Conservation (phyloP, 2,113 vertebrate species). For the Lathamus discolor region DNA sequence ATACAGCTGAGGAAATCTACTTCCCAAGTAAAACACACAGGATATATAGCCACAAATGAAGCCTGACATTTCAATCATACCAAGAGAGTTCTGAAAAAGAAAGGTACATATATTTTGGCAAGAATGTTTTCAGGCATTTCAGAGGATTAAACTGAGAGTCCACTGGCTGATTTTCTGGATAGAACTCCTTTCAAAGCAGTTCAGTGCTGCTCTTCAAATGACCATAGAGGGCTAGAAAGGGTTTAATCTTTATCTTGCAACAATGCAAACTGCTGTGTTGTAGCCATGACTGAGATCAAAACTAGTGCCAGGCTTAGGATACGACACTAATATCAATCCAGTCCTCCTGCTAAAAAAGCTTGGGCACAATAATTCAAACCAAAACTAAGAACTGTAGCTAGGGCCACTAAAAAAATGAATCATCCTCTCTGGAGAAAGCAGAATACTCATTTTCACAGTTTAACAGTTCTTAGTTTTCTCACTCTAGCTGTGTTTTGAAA, state of each 20-base stretch:
- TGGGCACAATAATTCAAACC: background rate
- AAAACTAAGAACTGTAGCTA: background rate
- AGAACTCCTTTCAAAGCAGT: background rate
- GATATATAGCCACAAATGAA: conserved; percentile 76
- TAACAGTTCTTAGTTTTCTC: background rate
- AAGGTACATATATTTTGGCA: conserved; percentile 1
- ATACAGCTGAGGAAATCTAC: conserved; percentile 74
- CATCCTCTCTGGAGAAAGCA: background rate
- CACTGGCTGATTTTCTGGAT: background rate
- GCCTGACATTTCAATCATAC: conserved; percentile 70
- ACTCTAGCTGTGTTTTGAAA: conserved; percentile 24
- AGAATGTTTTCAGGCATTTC: background rate
- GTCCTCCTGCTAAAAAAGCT: background rate
- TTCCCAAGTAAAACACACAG: conserved; percentile 77
- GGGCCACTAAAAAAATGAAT: background rate
- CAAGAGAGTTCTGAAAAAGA: conserved; percentile 54
- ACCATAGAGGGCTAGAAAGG: background rate
- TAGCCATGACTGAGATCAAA: background rate
- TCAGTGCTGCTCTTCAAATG: background rate
- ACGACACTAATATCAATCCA: background rate
- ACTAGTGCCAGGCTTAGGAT: background rate
- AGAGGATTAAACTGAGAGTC: background rate
- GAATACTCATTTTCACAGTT: background rate
- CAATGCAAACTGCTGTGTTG: background rate
- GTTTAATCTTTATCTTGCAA: background rate